Conservation (phyloP, 2,797 vertebrate species). For the Nothura maculosa region DNA sequence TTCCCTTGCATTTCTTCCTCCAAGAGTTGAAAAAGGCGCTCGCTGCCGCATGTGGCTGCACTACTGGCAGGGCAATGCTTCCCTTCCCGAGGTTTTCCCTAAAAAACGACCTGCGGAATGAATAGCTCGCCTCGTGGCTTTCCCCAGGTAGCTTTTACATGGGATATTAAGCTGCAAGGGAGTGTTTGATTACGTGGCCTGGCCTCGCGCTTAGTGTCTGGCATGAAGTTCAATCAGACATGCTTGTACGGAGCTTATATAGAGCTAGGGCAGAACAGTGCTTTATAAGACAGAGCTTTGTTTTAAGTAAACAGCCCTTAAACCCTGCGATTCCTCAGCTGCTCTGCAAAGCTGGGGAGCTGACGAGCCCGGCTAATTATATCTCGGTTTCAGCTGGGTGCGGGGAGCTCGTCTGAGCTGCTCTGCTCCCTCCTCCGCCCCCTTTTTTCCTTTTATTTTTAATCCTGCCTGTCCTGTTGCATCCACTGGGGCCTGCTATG, state of each 20-base stretch:
- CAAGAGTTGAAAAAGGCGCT: too few relatives aligned
- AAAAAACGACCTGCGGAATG: not conserved
- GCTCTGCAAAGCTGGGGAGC: not conserved
- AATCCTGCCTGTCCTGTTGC: conserved; percentile 9
- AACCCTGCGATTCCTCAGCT: not conserved
- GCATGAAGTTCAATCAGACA: not conserved
- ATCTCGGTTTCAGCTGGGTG: not conserved
- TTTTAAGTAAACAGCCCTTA: not conserved
- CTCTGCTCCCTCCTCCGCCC: not conserved
- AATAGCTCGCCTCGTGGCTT: not conserved
- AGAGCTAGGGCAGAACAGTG: not conserved
- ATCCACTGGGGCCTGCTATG: conserved; percentile 35
- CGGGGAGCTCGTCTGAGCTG: not conserved
- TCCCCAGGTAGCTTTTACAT: not conserved
- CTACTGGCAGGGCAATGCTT: too few relatives aligned
- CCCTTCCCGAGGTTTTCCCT: not conserved
- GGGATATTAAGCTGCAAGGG: not conserved
- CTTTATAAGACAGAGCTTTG: not conserved
- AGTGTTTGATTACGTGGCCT: not conserved
- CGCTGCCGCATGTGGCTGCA: not conserved
- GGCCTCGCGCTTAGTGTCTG: not conserved
- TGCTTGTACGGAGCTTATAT: not conserved
- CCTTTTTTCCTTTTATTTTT: not conserved
- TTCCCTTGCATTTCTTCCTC: too few relatives aligned
- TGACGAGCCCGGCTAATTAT: not conserved